Base-by-base conservation (phyloP, 1,140 invertebrate species). In the Macrobrachium nipponense region DNA sequence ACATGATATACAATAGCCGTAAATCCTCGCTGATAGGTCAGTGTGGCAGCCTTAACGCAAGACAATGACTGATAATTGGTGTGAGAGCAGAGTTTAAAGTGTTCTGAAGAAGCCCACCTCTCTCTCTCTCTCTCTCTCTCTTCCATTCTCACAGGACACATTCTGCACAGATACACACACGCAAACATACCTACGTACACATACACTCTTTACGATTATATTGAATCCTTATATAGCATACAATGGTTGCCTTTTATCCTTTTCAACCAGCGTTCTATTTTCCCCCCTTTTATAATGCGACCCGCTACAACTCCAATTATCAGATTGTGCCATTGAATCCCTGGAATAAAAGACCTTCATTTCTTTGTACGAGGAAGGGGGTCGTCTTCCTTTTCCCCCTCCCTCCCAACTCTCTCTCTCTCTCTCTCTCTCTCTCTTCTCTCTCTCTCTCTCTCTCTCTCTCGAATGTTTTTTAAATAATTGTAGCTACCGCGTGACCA, bases 251-350 rank as follows among this genome's bases (percentile, higher is more conserved):
- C 83, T 85, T 79, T 85, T 85, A 85, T 85, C 76, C 83, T 78
- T 79, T 85, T 73, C 76, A 85, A 72, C 62, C 83, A 80, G 44
- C 51, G 62, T 79, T 85, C 79, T 80, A 86, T 81, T 79, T 84
- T 88, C 78, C 51, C 27, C 51, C 81, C 87, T 86, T 86, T 88
- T 87, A 77, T 82, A 78, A 86, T 51, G 76, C 72, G 72, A 68
- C 60, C 79, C 78, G 61, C 82, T 80, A 72, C 78, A 68, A 18
- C 70, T 78, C 61, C 83, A 88, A 88, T 88, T 86, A 88, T 88
- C 87, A 79, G 80, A 82, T 82, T 89, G 86, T 84, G 44, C 87
- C 88, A 89, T 88, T 89, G 87, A 89, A 89, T 89, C 80, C 80
- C 76, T 68, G 59, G 78, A 87, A 87, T 83, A 88, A 88, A 88